Percentiles rank a stretch among this genome's conserved stretches.
phyloP scores from a whole-genome alignment of 2,113 vertebrate genomes.

The Cottus gobio region DNA sequence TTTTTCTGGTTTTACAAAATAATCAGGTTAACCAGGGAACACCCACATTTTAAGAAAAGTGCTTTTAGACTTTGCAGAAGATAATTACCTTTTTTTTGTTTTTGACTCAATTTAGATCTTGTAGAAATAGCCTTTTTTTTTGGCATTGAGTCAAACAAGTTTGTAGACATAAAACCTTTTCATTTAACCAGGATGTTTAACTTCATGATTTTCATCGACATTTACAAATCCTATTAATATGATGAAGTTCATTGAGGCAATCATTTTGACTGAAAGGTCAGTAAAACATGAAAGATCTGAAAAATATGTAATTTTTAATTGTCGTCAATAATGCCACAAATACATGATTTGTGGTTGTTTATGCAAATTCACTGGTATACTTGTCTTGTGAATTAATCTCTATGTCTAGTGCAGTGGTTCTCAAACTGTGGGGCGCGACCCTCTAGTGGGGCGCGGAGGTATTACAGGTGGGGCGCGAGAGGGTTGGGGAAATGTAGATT shows the following conservation, averaged over 20 bases:
- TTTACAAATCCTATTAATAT: not conserved
- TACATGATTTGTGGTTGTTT: not conserved
- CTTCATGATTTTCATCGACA: slow-evolving; percentile 2
- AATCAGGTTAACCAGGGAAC: not conserved
- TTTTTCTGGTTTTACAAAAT: too few relatives aligned
- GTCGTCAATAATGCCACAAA: not conserved
- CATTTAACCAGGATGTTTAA: not conserved
- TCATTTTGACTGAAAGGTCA: not conserved
- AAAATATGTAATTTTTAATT: not conserved
- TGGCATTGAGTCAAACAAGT: not conserved
- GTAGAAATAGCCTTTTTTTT: not conserved
- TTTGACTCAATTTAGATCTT: not conserved
- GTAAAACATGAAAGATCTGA: not conserved
- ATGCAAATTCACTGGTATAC: not conserved
- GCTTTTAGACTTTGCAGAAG: not conserved
- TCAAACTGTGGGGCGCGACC: too few relatives aligned
- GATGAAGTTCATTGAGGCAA: not conserved
- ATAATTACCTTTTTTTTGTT: not conserved
- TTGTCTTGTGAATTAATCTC: not conserved
- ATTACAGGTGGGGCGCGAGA: too few relatives aligned
- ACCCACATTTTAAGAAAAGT: not conserved
- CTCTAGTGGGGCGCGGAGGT: too few relatives aligned
- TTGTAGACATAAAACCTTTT: not conserved
- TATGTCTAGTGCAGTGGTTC: not conserved
- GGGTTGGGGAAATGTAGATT: too few relatives aligned